A percentile compares a stretch with the other conserved stretches of the same genome.
Evolutionary conservation across 64 coral and sea anemone genomes (phyloP).

Genomic region (Anthopleura sola): DNA sequence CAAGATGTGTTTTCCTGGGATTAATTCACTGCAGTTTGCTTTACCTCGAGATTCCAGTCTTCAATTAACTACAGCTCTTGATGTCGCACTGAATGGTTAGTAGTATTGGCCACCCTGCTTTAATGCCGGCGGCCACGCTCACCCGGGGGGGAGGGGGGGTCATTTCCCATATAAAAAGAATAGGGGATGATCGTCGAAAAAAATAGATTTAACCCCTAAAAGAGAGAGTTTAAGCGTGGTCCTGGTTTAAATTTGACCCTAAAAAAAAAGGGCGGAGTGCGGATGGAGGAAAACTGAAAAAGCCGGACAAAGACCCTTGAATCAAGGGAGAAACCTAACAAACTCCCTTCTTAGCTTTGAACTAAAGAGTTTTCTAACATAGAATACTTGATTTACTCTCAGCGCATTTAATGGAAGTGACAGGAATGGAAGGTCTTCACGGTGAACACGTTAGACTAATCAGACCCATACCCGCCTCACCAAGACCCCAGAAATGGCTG

Average conservation of each 20-base stretch:
- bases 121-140: too few relatives aligned
- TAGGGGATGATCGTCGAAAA: too few relatives aligned
- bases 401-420: slow-evolving; percentile 90
- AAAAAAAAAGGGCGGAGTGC: too few relatives aligned
- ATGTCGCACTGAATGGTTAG: slow-evolving; percentile 90
- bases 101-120: not conserved
- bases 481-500: slow-evolving; percentile 79
- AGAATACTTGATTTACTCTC: not conserved
- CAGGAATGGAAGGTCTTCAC: slow-evolving; percentile 55
- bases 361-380: too few relatives aligned
- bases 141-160: too few relatives aligned
- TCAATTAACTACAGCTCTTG: slow-evolving; percentile 52
- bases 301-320: too few relatives aligned
- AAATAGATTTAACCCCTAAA: too few relatives aligned
- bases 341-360: too few relatives aligned
- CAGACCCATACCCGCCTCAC: slow-evolving; percentile 52
- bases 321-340: too few relatives aligned
- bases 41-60: slow-evolving; percentile 69
- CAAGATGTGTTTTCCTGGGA: slow-evolving; percentile 87
- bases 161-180: not conserved
- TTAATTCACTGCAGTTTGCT: slow-evolving; percentile 73
- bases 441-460: slow-evolving; percentile 59
- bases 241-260: too few relatives aligned
- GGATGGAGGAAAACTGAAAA: too few relatives aligned
- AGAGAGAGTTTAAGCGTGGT: too few relatives aligned